Conservation (phyloP, 2,888 invertebrate species). For the Tenthredo scrophulariae region DNA sequence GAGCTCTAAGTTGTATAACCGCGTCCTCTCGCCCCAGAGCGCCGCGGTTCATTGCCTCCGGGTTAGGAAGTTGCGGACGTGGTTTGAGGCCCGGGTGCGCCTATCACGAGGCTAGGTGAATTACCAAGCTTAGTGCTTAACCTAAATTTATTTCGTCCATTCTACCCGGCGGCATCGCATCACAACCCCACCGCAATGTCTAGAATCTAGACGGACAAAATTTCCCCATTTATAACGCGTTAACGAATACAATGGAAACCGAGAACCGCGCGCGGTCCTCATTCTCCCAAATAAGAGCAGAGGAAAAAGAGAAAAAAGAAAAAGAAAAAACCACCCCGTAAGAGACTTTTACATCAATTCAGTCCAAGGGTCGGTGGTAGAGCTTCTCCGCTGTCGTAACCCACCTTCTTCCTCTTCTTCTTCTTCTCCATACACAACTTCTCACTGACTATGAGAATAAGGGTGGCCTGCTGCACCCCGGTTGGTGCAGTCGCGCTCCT, state of each 20-base stretch:
- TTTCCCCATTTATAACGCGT: conserved; percentile 45
- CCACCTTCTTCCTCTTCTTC: not conserved
- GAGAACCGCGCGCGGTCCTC: not conserved
- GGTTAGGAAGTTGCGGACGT: conserved; percentile 33
- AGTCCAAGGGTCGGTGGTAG: conserved; percentile 6
- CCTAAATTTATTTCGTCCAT: conserved; percentile 14
- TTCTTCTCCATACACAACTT: not conserved
- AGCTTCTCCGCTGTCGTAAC: not conserved
- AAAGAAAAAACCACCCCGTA: not conserved
- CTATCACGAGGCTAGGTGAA: conserved; percentile 19
- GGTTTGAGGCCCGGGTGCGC: conserved; percentile 28
- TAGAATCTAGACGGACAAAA: not conserved
- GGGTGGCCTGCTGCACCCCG: conserved; percentile 21
- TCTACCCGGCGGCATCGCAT: not conserved
- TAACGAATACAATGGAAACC: conserved; percentile 18
- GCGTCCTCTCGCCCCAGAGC: not conserved
- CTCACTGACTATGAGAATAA: not conserved
- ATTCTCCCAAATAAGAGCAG: not conserved
- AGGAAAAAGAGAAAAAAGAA: not conserved
- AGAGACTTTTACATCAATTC: conserved; percentile 23
- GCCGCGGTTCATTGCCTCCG: conserved; percentile 26
- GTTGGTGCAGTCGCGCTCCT: conserved; percentile 7
- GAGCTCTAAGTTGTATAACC: conserved; percentile 31
- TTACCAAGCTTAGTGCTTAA: conserved; percentile 29
- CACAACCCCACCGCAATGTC: not conserved